These are phyloP conservation scores for Silurus glanis DNA, from an alignment of 2,113 vertebrate genomes.

Conservation along the genomic window DNA sequence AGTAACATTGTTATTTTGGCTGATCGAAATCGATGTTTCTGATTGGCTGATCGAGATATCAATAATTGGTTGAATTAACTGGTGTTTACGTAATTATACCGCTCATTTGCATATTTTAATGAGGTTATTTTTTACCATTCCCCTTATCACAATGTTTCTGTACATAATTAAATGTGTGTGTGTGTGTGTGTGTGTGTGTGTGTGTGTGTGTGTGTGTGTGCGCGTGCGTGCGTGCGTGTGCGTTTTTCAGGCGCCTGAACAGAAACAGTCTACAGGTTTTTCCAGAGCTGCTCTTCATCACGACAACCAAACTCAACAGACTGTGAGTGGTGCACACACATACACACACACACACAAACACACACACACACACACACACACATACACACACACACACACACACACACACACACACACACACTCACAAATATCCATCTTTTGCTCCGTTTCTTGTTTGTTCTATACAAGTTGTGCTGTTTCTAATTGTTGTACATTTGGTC, in stretches of 20 bases:
- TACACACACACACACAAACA: slow-evolving; percentile 16
- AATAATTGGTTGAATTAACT: neutral
- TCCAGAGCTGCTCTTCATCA: slow-evolving; percentile 95
- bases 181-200: slow-evolving; percentile 16
- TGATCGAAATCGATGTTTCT: neutral
- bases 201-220: slow-evolving; percentile 19
- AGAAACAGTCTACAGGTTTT: slow-evolving; percentile 96
- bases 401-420: neutral
- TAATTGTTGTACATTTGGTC: neutral
- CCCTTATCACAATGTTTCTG: neutral
- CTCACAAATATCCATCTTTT: neutral
- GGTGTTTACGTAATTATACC: neutral
- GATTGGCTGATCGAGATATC: neutral
- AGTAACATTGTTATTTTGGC: neutral
- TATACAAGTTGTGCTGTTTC: neutral
- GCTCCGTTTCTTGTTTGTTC: neutral
- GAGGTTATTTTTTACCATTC: neutral
- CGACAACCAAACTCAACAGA: slow-evolving; percentile 91
- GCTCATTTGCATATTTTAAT: slow-evolving; percentile 1
- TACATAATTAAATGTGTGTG: neutral
- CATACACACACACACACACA: slow-evolving; percentile 19
- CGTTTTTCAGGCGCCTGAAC: slow-evolving; percentile 89
- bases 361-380: slow-evolving; percentile 19
- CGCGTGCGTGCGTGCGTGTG: slow-evolving; percentile 17
- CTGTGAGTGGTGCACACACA: slow-evolving; percentile 83